Base-by-base conservation (phyloP, 2,797 vertebrate species). In the Pangasius larnaudii region DNA sequence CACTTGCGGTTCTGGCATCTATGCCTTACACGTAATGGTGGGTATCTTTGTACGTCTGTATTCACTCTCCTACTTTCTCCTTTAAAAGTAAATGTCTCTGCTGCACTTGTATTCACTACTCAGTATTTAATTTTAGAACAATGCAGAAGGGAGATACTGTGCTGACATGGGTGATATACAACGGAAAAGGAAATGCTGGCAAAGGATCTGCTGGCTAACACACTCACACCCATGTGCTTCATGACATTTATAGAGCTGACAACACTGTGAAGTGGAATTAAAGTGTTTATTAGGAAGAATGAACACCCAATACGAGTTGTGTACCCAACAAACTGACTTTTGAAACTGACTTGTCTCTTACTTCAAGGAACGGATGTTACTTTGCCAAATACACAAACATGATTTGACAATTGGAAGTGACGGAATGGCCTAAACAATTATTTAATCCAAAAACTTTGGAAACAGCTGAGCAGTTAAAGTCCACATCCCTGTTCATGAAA, bases 171-270 rank as follows among this genome's bases (percentile, higher is more conserved):
- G 87, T 86, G 72, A 89, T 77, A 86, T 79, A 42, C 46, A 67
- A 61, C 27, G 51, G 77, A 84, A 89, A 87, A 87, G 85, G 85
- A 89, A 88, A 67, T 72, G 30, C 84, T 81, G 81, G 84, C 80
- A 75, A 69, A 69, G 84, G 63, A 85, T 90, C 91, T 90, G 84
- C 89, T 87, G 87, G 85, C 87, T 84, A 78, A 87, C 75, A 67
- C 77, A 30, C 86, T 59, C 72, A 46, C 86, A 88, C 69, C 72
- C 80, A 51, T 85, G 69, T 49, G 53, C 56, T 85, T 63, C 77
- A 72, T 65, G 46, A 82, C 84, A 83, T 85, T 86, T 90, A 86
- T 88, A 88, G 84, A 85, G 78, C 30, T 82, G 79, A 61, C 36
- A 83, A 91, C 87, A 90, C 39, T 33, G 84, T 65, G 46, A 75